Percentiles rank a stretch among this genome's conserved stretches.
These are phyloP conservation scores for Papilio gigon DNA, from an alignment of 2,888 invertebrate species.

Conservation along the genomic window DNA sequence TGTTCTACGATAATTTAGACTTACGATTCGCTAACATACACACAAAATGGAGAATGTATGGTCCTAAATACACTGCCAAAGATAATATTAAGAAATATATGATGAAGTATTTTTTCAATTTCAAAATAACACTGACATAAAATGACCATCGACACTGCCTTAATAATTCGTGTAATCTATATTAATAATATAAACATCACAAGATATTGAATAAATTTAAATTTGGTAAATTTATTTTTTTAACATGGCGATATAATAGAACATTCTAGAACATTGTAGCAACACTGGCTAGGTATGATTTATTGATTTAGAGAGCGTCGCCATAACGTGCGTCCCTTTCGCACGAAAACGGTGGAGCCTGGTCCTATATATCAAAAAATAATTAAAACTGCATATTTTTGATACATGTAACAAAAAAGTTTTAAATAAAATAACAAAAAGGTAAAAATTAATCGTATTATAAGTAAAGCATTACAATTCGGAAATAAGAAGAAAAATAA, in stretches of 20 bases:
- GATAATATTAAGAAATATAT: too few relatives aligned
- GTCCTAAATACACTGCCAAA: too few relatives aligned
- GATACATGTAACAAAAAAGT: neutral
- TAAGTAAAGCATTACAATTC: neutral
- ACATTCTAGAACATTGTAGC: neutral
- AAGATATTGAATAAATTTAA: neutral
- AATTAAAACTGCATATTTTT: neutral
- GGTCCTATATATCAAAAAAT: neutral
- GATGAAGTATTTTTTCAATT: too few relatives aligned
- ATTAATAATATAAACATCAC: too few relatives aligned
- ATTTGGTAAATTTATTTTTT: neutral
- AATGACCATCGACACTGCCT: too few relatives aligned
- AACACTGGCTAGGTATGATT: neutral
- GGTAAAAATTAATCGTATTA: neutral
- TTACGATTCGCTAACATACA: too few relatives aligned
- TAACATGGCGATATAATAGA: neutral
- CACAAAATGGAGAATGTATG: too few relatives aligned
- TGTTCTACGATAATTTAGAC: neutral
- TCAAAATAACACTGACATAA: too few relatives aligned
- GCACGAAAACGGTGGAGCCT: neutral
- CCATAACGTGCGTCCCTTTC: neutral
- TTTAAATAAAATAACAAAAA: neutral
- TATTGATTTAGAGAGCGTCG: neutral
- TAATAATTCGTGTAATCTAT: too few relatives aligned
- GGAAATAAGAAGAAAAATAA: neutral